Evolutionary conservation across 2,888 invertebrate species (phyloP).

Genomic region (Bombylius major): DNA sequence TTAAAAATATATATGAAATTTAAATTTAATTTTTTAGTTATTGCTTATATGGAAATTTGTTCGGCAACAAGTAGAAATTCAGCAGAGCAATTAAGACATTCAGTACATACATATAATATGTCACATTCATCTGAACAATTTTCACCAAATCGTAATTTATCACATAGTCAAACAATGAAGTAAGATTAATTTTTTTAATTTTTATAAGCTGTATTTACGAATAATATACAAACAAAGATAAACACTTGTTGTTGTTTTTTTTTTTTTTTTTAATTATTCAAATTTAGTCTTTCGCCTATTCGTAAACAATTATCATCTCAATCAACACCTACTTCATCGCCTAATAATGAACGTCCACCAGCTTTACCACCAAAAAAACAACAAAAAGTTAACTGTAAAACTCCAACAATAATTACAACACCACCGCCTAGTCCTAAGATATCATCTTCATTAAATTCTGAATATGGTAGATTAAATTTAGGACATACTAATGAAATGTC

Average conservation of each 20-base stretch:
- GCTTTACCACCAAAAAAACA: slow-evolving; percentile 49
- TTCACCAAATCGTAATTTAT: slow-evolving; percentile 30
- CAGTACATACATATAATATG: slow-evolving; percentile 66
- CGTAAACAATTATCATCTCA: slow-evolving; percentile 13
- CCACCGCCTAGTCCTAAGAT: slow-evolving; percentile 37
- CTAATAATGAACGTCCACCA: slow-evolving; percentile 38
- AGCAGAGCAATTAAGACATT: slow-evolving; percentile 72
- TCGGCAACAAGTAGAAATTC: slow-evolving; percentile 62
- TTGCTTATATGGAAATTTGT: slow-evolving; percentile 95
- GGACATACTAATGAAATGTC: slow-evolving; percentile 29
- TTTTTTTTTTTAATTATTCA: slow-evolving; percentile 4
- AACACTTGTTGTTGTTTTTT: slow-evolving; percentile 10
- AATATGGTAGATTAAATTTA: slow-evolving; percentile 9
- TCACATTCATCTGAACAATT: slow-evolving; percentile 28
- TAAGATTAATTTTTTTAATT: slow-evolving; percentile 18
- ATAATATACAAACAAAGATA: neutral
- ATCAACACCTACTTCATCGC: slow-evolving; percentile 15
- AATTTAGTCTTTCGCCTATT: slow-evolving; percentile 15
- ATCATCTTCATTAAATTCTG: slow-evolving; percentile 5
- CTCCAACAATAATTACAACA: slow-evolving; percentile 37
- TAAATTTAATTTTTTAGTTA: slow-evolving; percentile 48
- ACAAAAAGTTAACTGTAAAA: slow-evolving; percentile 39
- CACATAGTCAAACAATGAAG: slow-evolving; percentile 37
- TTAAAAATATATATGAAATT: no score
- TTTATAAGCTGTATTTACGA: no score